These are phyloP conservation scores for Calonectris borealis DNA, from an alignment of 2,113 vertebrate genomes.

Conservation along the genomic window DNA sequence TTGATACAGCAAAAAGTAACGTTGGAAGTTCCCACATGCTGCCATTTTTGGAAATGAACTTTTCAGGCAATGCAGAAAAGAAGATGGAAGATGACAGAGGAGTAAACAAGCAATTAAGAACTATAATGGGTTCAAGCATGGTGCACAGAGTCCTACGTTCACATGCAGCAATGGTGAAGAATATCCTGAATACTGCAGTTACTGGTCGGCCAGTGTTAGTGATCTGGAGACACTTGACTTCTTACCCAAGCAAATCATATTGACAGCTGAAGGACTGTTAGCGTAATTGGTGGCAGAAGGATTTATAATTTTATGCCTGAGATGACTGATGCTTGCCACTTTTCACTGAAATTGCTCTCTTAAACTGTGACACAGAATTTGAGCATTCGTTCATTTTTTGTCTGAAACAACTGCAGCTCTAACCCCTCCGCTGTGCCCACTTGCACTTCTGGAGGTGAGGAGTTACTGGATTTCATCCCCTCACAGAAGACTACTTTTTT, in stretches of 20 bases:
- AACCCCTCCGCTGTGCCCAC: not conserved
- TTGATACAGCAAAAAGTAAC: not conserved
- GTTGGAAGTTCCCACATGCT: not conserved
- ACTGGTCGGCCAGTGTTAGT: not conserved
- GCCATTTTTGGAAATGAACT: not conserved
- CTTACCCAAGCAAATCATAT: not conserved
- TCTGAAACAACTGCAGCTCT: not conserved
- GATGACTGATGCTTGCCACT: not conserved
- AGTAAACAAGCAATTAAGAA: not conserved
- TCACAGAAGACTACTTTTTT: not conserved
- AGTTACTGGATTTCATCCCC: not conserved
- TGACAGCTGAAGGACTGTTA: not conserved
- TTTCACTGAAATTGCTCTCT: not conserved
- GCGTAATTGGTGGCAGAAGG: not conserved
- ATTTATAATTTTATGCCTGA: not conserved
- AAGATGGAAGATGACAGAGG: not conserved
- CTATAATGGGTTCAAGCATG: not conserved
- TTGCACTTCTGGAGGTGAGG: not conserved
- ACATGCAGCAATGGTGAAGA: not conserved
- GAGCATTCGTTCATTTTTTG: not conserved
- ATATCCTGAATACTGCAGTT: not conserved
- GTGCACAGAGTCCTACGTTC: rapidly evolving
- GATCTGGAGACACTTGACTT: not conserved
- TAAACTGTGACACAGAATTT: not conserved
- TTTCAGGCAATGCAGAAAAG: not conserved